Evolutionary conservation across 2,888 invertebrate species (phyloP).

Genomic region (Carcina quercana): DNA sequence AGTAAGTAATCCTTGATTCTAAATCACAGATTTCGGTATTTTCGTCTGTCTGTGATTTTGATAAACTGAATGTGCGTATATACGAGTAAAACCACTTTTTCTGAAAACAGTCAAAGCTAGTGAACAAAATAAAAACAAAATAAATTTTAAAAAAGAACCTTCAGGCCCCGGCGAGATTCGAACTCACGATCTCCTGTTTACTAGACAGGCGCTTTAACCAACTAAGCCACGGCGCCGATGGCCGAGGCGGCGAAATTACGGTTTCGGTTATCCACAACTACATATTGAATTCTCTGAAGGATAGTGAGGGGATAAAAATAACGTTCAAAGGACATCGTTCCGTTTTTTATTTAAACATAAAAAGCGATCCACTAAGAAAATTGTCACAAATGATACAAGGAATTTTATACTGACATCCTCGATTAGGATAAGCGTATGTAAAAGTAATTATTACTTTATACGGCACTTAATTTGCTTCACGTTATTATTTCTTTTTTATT

Average conservation of each 20-base stretch:
- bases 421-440: too few relatives aligned
- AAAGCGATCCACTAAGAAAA: background rate
- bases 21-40: too few relatives aligned
- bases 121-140: background rate
- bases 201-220: slow-evolving; percentile 72
- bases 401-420: background rate
- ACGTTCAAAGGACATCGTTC: background rate
- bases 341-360: background rate
- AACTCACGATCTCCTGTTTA: slow-evolving; percentile 71
- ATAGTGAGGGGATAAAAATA: background rate
- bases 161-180: slow-evolving; percentile 67
- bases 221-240: slow-evolving; percentile 64
- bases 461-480: too few relatives aligned
- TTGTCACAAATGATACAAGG: background rate
- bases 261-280: background rate
- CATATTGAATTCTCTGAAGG: background rate
- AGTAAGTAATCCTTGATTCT: too few relatives aligned
- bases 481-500: too few relatives aligned
- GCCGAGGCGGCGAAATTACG: background rate
- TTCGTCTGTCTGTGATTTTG: too few relatives aligned
- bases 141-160: slow-evolving; percentile 3
- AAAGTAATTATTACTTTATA: too few relatives aligned
- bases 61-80: too few relatives aligned
- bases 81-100: too few relatives aligned
- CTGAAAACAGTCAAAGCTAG: too few relatives aligned